Conservation (phyloP, 2,888 invertebrate genomes). For the Drosophila koepferae region DNA sequence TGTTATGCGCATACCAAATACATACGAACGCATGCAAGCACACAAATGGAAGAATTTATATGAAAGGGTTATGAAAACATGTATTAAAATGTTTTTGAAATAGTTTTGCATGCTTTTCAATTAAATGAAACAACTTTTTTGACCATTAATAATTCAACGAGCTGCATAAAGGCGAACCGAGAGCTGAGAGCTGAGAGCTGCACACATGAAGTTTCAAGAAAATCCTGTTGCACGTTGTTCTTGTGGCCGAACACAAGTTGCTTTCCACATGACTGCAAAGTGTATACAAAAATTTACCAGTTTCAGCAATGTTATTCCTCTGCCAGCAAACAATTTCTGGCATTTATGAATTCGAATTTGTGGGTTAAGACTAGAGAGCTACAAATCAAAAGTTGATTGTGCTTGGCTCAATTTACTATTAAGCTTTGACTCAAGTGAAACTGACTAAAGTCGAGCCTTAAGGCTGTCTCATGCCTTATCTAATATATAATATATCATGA, state of each 20-base stretch:
- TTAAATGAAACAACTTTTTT: slow-evolving; percentile 28
- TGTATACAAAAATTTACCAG: background rate
- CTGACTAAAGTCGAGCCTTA: background rate
- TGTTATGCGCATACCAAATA: slow-evolving; percentile 54
- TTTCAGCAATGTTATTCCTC: background rate
- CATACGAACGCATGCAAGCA: background rate
- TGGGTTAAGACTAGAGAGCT: background rate
- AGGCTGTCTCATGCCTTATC: no score
- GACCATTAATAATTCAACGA: slow-evolving; percentile 24
- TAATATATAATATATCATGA: no score
- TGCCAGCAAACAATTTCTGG: background rate
- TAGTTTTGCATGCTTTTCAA: slow-evolving; percentile 36
- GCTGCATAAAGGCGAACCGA: background rate
- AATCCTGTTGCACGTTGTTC: slow-evolving; percentile 1
- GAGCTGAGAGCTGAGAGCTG: background rate
- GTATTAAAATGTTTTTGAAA: slow-evolving; percentile 36
- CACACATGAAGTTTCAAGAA: background rate
- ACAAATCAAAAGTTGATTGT: background rate
- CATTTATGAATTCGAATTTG: background rate
- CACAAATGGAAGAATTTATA: background rate
- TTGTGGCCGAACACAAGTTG: background rate
- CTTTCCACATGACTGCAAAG: background rate
- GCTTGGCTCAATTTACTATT: background rate
- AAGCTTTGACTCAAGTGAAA: background rate
- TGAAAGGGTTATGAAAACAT: slow-evolving; percentile 10